Evolutionary conservation across 2,888 invertebrate genomes (phyloP).

Genomic region (Nyleta sp.): DNA sequence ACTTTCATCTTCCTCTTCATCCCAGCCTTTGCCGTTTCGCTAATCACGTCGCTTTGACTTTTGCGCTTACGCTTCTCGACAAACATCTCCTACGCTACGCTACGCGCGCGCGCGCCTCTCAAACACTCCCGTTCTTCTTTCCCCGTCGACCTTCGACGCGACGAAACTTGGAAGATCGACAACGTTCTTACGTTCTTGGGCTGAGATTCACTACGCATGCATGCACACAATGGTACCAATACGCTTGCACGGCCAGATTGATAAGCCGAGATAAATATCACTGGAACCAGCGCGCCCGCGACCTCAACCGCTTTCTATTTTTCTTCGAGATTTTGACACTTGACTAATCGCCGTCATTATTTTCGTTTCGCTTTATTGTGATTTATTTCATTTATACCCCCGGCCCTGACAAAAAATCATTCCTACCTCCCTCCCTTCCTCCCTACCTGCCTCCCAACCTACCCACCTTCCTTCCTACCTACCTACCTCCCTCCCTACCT

Average conservation of each 20-base stretch:
- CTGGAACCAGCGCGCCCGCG: constrained; percentile 31
- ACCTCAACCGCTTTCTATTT: constrained; percentile 18
- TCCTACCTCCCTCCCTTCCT: not conserved
- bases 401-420: too few species aligned
- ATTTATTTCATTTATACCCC: constrained; percentile 14
- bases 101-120: too few species aligned
- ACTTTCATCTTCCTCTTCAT: constrained; percentile 63
- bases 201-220: constrained; percentile 25
- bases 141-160: constrained; percentile 1
- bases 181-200: constrained; percentile 12
- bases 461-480: too few species aligned
- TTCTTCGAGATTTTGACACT: constrained; percentile 57
- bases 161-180: constrained; percentile 41
- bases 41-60: constrained; percentile 43
- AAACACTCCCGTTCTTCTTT: not conserved
- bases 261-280: constrained; percentile 33
- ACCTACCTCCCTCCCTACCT: too few species aligned
- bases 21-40: constrained; percentile 27
- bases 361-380: constrained; percentile 10
- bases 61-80: constrained; percentile 1
- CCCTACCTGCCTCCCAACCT: too few species aligned
- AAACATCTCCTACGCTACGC: not conserved
- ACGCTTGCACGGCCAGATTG: not conserved
- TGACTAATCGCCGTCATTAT: constrained; percentile 24
- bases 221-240: constrained; percentile 50